Conservation (phyloP, 2,888 invertebrate species). For the Polydrusus tereticollis region DNA sequence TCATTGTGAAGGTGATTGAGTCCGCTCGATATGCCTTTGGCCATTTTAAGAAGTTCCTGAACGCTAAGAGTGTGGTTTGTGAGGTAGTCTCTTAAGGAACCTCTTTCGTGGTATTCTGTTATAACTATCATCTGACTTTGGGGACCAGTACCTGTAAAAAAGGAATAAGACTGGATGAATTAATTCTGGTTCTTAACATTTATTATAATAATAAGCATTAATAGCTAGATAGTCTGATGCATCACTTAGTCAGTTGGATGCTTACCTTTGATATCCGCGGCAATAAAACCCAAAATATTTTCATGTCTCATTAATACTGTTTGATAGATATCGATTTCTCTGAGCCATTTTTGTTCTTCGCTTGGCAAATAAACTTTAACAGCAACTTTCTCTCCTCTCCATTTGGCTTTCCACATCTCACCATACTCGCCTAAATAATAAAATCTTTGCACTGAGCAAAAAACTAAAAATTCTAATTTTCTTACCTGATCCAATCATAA, state of each 20-base stretch:
- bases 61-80: slow-evolving; percentile 41
- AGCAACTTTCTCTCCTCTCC: slow-evolving; percentile 51
- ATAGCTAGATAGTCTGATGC: background rate
- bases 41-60: slow-evolving; percentile 40
- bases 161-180: too few relatives aligned
- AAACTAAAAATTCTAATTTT: background rate
- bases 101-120: slow-evolving; percentile 49
- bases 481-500: slow-evolving; percentile 34
- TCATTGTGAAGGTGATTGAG: slow-evolving; percentile 50
- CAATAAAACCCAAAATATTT: slow-evolving; percentile 52
- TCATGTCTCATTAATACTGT: slow-evolving; percentile 50
- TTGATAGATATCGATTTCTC: slow-evolving; percentile 51
- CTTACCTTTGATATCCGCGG: slow-evolving; percentile 51
- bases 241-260: background rate
- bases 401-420: slow-evolving; percentile 50
- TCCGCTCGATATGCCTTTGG: slow-evolving; percentile 48
- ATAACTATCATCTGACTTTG: slow-evolving; percentile 44
- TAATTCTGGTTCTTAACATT: too few relatives aligned
- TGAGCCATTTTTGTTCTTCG: slow-evolving; percentile 47
- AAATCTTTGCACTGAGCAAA: background rate
- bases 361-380: slow-evolving; percentile 49
- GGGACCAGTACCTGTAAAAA: slow-evolving; percentile 14
- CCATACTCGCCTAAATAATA: slow-evolving; percentile 48
- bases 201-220: too few relatives aligned
- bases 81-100: slow-evolving; percentile 49